Evolutionary conservation across 2,113 vertebrate species (phyloP).

Genomic region (Addax nasomaculatus): DNA sequence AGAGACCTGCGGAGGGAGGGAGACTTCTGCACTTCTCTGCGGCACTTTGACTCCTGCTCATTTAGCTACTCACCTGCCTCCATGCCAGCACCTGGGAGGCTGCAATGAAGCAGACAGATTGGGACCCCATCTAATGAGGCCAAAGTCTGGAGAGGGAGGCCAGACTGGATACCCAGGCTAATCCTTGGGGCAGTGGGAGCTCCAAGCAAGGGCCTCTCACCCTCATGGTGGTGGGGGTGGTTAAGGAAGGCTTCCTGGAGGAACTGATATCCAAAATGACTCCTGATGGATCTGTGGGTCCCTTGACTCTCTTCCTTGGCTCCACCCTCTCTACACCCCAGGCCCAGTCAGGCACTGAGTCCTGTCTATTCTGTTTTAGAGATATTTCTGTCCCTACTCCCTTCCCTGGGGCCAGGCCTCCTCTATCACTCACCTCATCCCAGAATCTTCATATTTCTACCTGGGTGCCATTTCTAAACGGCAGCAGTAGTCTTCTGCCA

Average conservation of each 20-base stretch:
- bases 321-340: not conserved
- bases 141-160: not conserved
- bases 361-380: not conserved
- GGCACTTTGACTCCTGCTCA: not conserved
- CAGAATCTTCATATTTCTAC: not conserved
- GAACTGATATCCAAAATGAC: not conserved
- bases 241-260: not conserved
- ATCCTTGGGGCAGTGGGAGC: not conserved
- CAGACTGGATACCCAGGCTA: not conserved
- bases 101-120: not conserved
- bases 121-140: not conserved
- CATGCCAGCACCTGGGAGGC: not conserved
- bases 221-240: not conserved
- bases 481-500: not conserved
- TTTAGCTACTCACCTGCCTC: not conserved
- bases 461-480: not conserved
- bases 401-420: not conserved
- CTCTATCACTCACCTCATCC: not conserved
- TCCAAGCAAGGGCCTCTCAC: not conserved
- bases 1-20: not conserved
- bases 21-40: not conserved
- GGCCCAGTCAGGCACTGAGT: not conserved
- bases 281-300: not conserved
- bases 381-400: not conserved
- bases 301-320: not conserved